phyloP scores from a whole-genome alignment of 2,113 vertebrate species.

The Emberiza fucata region DNA sequence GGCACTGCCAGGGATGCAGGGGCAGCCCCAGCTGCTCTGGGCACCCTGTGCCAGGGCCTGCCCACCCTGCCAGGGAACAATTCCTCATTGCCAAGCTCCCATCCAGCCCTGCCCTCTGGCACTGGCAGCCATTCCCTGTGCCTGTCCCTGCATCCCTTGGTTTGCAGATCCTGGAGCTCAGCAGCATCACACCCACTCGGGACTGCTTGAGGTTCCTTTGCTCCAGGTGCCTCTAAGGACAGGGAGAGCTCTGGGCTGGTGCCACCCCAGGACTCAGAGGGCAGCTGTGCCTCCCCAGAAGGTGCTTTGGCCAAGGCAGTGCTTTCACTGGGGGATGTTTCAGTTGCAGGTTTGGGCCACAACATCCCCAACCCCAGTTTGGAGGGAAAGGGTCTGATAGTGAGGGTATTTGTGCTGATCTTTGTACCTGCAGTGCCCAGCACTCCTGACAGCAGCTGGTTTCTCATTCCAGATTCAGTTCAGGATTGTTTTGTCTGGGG shows the following conservation, averaged over 20 bases:
- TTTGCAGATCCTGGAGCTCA: not conserved
- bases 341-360: not conserved
- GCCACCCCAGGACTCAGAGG: not conserved
- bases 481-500: not conserved
- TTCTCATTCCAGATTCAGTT: not conserved
- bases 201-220: not conserved
- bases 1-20: no score
- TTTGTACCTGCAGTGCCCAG: not conserved
- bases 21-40: no score
- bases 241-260: not conserved
- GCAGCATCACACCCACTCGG: not conserved
- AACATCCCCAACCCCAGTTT: not conserved
- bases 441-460: not conserved
- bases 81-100: no score
- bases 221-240: not conserved
- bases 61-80: no score
- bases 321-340: not conserved
- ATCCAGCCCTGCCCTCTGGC: no score
- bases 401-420: not conserved
- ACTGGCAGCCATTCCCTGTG: no score
- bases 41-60: no score
- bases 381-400: not conserved
- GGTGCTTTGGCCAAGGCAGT: not conserved
- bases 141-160: rapidly evolving
- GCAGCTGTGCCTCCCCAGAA: not conserved